Conservation (phyloP, 2,797 vertebrate species). For the Furcifer pardalis region DNA sequence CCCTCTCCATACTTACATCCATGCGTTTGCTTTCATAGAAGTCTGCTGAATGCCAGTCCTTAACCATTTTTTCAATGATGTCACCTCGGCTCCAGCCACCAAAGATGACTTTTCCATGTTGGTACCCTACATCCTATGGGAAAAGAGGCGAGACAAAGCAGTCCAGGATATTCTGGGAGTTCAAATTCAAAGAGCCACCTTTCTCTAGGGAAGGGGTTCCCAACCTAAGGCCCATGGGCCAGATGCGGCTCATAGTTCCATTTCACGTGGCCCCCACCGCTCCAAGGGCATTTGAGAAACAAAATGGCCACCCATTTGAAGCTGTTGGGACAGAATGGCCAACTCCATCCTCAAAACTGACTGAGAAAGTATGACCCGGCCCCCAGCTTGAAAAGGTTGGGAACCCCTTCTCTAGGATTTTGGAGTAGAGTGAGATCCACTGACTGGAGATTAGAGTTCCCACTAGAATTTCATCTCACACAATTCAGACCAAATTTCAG, state of each 20-base stretch:
- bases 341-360: too few species aligned
- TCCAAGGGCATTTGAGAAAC: too few species aligned
- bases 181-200: neutral
- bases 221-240: too few species aligned
- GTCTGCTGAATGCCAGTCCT: conserved; percentile 87
- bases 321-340: too few species aligned
- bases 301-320: too few species aligned
- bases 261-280: too few species aligned
- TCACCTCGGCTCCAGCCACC: conserved; percentile 90
- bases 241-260: too few species aligned
- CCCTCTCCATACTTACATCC: conserved; percentile 59
- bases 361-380: too few species aligned
- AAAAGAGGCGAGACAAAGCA: neutral
- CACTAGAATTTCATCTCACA: neutral
- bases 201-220: too few species aligned
- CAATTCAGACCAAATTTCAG: neutral
- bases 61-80: conserved; percentile 93
- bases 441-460: neutral
- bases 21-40: conserved; percentile 88
- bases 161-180: neutral
- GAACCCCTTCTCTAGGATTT: neutral
- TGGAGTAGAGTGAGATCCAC: neutral
- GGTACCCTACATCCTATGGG: conserved; percentile 89
- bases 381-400: too few species aligned
- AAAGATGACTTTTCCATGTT: conserved; percentile 90